Percentiles rank a stretch among this genome's conserved stretches.
Evolutionary conservation across 2,888 invertebrate genomes (phyloP).

Genomic region (Gordius sp.): DNA sequence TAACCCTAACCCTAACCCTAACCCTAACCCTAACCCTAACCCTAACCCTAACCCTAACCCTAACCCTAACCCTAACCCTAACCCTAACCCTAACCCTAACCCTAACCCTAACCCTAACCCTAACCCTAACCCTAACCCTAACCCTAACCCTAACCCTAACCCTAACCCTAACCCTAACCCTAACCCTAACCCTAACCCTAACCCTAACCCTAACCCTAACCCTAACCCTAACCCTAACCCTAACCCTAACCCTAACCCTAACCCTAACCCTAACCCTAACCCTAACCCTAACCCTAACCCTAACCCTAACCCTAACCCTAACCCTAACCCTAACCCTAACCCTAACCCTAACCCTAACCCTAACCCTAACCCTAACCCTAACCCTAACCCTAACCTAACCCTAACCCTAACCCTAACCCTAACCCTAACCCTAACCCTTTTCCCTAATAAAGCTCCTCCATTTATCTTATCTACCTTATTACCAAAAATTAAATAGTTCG

Average conservation of each 20-base stretch:
- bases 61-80: too few relatives aligned
- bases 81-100: too few relatives aligned
- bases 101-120: too few relatives aligned
- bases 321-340: constrained; percentile 20
- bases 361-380: constrained; percentile 18
- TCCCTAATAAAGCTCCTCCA: too few relatives aligned
- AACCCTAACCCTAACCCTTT: too few relatives aligned
- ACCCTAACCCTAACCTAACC: too few relatives aligned
- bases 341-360: constrained; percentile 19
- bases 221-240: constrained; percentile 20
- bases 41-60: too few relatives aligned
- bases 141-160: neutral
- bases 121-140: neutral
- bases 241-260: constrained; percentile 21
- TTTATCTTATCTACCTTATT: too few relatives aligned
- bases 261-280: constrained; percentile 20
- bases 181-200: neutral
- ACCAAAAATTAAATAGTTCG: too few relatives aligned
- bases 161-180: neutral
- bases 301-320: constrained; percentile 19
- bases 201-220: constrained; percentile 13
- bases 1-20: too few relatives aligned
- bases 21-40: too few relatives aligned
- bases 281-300: constrained; percentile 21
- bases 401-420: constrained; percentile 20